Conservation (phyloP, 1,140 invertebrate species). For the Drosophila nigromelanica region DNA sequence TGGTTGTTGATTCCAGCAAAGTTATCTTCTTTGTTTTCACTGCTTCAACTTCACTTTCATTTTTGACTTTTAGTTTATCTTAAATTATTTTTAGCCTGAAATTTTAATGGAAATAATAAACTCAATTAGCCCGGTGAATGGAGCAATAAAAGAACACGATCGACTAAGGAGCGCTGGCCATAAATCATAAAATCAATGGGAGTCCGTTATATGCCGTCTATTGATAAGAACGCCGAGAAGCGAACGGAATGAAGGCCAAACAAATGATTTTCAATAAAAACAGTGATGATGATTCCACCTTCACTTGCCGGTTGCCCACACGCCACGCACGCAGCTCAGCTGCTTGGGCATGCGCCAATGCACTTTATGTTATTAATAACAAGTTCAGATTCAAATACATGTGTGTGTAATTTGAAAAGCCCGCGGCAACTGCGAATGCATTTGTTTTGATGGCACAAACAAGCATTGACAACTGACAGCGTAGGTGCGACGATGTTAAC, state of each 20-base stretch:
- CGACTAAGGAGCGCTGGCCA: constrained; percentile 5
- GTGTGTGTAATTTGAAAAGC: constrained; percentile 26
- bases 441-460: constrained; percentile 19
- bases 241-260: constrained; percentile 17
- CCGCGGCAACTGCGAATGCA: constrained; percentile 31
- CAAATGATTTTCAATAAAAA: constrained; percentile 22
- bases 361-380: constrained; percentile 38
- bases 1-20: not conserved
- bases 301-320: constrained; percentile 27
- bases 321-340: constrained; percentile 15
- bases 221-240: constrained; percentile 23
- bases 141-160: constrained; percentile 34
- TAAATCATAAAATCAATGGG: constrained; percentile 49
- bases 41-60: constrained; percentile 36
- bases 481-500: constrained; percentile 11
- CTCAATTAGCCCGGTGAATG: constrained; percentile 40
- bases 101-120: constrained; percentile 46
- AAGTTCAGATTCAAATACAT: constrained; percentile 1
- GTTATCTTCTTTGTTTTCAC: constrained; percentile 26
- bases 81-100: constrained; percentile 24
- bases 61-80: constrained; percentile 10
- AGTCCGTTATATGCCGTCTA: constrained; percentile 28
- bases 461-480: constrained; percentile 18
- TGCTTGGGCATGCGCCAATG: constrained; percentile 34
- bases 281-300: constrained; percentile 6